phyloP scores from a whole-genome alignment of 2,113 vertebrate species.

The Macquaria australasica region DNA sequence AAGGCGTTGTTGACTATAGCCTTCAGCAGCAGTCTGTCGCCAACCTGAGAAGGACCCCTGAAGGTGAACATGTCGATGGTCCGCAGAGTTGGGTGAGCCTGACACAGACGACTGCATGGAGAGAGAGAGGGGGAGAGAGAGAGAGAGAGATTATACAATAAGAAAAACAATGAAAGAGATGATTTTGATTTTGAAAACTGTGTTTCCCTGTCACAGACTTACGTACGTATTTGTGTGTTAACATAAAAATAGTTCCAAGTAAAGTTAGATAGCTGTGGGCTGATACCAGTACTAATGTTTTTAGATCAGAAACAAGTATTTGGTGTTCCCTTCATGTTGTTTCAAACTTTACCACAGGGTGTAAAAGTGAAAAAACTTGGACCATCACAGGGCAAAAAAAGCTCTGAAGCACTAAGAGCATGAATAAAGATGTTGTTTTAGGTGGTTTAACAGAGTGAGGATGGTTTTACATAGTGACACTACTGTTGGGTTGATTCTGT shows the following conservation, averaged over 20 bases:
- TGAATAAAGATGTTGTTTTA: no score
- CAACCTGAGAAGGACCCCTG: slow-evolving; percentile 92
- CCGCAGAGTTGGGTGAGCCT: slow-evolving; percentile 89
- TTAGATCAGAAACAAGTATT: not conserved
- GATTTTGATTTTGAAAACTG: not conserved
- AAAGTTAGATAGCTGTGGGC: not conserved
- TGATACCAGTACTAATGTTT: not conserved
- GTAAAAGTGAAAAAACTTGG: no score
- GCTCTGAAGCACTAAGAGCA: no score
- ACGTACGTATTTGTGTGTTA: not conserved
- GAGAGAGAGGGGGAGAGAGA: not conserved
- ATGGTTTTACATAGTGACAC: no score
- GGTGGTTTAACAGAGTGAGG: no score
- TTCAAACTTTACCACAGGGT: not conserved
- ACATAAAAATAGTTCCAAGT: not conserved
- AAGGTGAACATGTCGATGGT: slow-evolving; percentile 98
- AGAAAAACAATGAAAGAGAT: no score
- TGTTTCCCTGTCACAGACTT: not conserved
- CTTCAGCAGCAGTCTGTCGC: slow-evolving; percentile 92
- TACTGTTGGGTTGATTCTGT: no score
- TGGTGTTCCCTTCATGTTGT: not conserved
- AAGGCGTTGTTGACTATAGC: slow-evolving; percentile 96
- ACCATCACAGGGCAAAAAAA: no score
- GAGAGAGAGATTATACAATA: no score
- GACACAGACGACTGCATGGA: slow-evolving; percentile 88